Conservation (phyloP, 2,888 invertebrate genomes). For the Zelleria hepariella region DNA sequence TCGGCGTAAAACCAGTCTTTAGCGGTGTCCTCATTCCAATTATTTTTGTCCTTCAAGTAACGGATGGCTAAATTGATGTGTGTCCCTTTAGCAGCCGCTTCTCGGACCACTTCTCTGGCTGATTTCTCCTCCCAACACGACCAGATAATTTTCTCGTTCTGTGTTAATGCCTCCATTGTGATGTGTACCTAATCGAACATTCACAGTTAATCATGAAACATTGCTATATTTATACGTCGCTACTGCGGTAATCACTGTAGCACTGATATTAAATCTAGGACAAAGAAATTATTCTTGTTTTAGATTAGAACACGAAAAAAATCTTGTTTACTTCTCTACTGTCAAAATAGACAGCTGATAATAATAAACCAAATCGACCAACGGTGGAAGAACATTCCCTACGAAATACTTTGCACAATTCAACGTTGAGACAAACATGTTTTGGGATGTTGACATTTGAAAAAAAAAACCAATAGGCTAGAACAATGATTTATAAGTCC, state of each 20-base stretch:
- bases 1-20: constrained; percentile 70
- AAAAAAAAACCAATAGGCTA: neutral
- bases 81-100: constrained; percentile 78
- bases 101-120: constrained; percentile 75
- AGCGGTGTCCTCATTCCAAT: constrained; percentile 64
- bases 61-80: constrained; percentile 72
- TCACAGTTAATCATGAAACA: neutral
- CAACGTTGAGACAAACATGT: neutral
- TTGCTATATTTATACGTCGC: neutral
- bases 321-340: neutral
- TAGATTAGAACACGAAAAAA: neutral
- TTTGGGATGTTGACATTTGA: neutral
- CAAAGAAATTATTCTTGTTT: neutral
- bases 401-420: neutral
- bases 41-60: constrained; percentile 70
- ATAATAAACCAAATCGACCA: neutral
- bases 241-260: neutral
- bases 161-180: constrained; percentile 70
- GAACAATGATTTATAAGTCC: neutral
- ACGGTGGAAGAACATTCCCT: neutral
- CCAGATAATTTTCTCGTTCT: constrained; percentile 75
- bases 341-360: neutral
- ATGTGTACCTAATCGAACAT: neutral
- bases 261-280: neutral
- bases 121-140: constrained; percentile 75